Conservation (phyloP, 2,797 vertebrate genomes). For the Allobates femoralis region DNA sequence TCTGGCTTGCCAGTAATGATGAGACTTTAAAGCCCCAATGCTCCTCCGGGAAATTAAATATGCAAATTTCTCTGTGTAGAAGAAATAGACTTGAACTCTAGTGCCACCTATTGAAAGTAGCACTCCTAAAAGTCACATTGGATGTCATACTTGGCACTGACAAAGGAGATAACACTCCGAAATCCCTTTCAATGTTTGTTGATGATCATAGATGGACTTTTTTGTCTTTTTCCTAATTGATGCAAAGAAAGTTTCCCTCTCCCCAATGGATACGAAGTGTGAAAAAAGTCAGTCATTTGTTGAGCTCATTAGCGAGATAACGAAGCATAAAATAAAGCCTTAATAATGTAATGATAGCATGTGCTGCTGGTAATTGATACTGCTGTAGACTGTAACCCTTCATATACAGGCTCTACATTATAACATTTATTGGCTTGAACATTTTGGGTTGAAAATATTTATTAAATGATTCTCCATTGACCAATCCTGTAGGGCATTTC, state of each 20-base stretch:
- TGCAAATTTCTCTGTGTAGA: too few relatives aligned
- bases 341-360: constrained; percentile 43
- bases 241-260: background rate
- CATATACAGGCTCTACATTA: background rate
- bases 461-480: background rate
- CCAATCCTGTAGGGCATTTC: background rate
- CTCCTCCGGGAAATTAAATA: too few relatives aligned
- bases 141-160: too few relatives aligned
- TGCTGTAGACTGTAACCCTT: constrained; percentile 18
- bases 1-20: too few relatives aligned
- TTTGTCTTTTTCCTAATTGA: background rate
- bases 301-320: constrained; percentile 34
- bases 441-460: constrained; percentile 23
- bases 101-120: too few relatives aligned
- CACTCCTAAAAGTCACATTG: too few relatives aligned
- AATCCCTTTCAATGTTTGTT: too few relatives aligned
- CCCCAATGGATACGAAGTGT: background rate
- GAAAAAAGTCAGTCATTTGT: constrained; percentile 18
- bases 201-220: too few relatives aligned
- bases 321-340: constrained; percentile 6
- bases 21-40: too few relatives aligned
- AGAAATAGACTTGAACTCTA: too few relatives aligned
- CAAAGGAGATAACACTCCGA: too few relatives aligned
- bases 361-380: constrained; percentile 29
- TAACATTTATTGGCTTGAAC: background rate